phyloP scores from a whole-genome alignment of 2,113 vertebrate species.

The Neomonachus schauinslandi region DNA sequence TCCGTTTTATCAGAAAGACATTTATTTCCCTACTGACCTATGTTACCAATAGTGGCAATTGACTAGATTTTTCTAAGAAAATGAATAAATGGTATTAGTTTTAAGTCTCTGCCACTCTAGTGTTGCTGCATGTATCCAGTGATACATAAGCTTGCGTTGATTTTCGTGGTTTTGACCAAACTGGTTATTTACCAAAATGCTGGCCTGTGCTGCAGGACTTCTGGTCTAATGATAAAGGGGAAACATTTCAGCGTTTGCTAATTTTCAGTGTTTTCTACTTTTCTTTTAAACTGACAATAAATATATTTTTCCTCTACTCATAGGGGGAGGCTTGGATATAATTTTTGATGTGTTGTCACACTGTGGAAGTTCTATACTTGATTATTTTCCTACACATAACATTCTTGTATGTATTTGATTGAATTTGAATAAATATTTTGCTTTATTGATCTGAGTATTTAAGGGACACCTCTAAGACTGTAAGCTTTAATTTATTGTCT shows the following conservation, averaged over 20 bases:
- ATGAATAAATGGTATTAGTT: neutral
- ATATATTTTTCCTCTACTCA: neutral
- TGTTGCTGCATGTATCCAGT: neutral
- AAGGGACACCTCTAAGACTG: neutral
- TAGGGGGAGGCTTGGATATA: neutral
- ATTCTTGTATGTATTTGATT: neutral
- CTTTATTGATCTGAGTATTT: neutral
- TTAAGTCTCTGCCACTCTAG: neutral
- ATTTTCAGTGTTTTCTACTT: neutral
- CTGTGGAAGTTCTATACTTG: neutral
- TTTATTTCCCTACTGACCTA: neutral
- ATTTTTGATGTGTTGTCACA: neutral
- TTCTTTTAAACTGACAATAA: neutral
- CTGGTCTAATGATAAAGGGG: neutral
- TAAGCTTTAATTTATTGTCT: conserved; percentile 3
- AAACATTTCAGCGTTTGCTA: neutral
- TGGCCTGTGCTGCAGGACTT: neutral
- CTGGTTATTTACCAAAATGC: neutral
- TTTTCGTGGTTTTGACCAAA: conserved; percentile 22
- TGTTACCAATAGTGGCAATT: neutral
- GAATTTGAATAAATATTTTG: neutral
- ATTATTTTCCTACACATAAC: neutral
- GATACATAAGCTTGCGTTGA: neutral
- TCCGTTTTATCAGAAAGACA: neutral
- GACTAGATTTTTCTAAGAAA: neutral